Conservation (phyloP, 2,113 vertebrate species). For the Ictalurus punctatus region DNA sequence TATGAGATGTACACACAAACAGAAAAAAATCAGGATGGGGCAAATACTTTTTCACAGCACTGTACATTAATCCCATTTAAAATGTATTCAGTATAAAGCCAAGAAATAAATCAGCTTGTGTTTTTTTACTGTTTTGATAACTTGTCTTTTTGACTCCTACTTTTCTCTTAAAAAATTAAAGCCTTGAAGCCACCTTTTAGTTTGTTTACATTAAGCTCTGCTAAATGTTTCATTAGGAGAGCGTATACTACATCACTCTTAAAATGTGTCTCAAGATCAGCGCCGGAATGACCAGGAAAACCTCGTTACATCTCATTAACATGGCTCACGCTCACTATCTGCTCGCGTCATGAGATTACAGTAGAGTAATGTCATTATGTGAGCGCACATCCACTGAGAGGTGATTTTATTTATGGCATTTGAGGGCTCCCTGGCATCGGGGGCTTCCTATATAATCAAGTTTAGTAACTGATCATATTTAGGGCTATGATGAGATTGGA, state of each 20-base stretch:
- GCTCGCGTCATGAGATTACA: conserved; percentile 45
- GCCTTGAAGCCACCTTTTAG: not conserved
- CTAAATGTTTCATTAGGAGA: conserved; percentile 17
- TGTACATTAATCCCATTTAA: not conserved
- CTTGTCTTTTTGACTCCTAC: not conserved
- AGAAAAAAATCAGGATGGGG: too few species aligned
- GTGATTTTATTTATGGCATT: conserved; percentile 56
- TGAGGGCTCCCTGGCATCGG: conserved; percentile 41
- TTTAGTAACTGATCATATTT: conserved; percentile 39
- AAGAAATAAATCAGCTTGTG: not conserved
- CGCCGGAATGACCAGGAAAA: conserved; percentile 28
- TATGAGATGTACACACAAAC: too few species aligned
- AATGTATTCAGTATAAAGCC: not conserved
- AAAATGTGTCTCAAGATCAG: conserved; percentile 20
- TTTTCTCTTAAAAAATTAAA: not conserved
- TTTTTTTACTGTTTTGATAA: not conserved
- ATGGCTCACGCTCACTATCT: conserved; percentile 34
- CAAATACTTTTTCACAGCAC: too few species aligned
- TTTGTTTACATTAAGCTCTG: not conserved
- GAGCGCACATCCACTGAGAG: conserved; percentile 59
- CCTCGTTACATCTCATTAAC: conserved; percentile 50
- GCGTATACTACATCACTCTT: conserved; percentile 15
- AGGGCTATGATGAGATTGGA: conserved; percentile 32
- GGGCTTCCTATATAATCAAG: conserved; percentile 46
- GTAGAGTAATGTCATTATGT: conserved; percentile 58